Percentiles rank a stretch among this genome's conserved stretches.
Evolutionary conservation across 2,113 vertebrate genomes (phyloP).

Genomic region (Chunga burmeisteri): DNA sequence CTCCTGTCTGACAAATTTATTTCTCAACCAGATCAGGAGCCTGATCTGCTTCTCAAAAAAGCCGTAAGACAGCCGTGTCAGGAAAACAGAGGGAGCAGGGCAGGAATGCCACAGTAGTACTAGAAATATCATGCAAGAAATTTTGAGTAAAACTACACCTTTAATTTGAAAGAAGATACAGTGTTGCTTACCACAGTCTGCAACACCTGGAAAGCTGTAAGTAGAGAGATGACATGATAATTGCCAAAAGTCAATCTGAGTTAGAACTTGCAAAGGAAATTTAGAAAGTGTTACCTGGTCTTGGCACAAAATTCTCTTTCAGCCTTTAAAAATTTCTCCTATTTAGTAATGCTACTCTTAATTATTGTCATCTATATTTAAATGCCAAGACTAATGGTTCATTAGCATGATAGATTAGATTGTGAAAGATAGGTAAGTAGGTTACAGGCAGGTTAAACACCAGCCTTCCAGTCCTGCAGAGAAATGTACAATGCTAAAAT

Average conservation of each 20-base stretch:
- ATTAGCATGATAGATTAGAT: neutral
- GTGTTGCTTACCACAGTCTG: neutral
- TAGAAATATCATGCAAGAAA: neutral
- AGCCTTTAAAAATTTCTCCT: neutral
- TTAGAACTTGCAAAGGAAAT: neutral
- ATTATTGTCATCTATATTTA: neutral
- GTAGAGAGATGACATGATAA: neutral
- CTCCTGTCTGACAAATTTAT: neutral
- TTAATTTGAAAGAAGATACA: neutral
- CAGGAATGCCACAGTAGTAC: neutral
- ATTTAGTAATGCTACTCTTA: neutral
- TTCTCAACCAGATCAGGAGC: neutral
- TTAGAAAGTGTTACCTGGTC: neutral
- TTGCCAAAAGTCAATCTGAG: neutral
- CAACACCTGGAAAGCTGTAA: neutral
- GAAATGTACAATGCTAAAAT: neutral
- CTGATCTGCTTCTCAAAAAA: neutral
- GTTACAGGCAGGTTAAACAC: neutral
- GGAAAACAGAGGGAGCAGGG: neutral
- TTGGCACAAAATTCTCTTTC: neutral
- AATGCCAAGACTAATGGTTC: slow-evolving; percentile 15
- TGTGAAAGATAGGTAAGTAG: neutral
- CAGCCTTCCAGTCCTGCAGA: neutral
- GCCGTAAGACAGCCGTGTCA: neutral
- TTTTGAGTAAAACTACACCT: neutral